Conservation (phyloP, 2,888 invertebrate genomes). For the Drosophila greeni region DNA sequence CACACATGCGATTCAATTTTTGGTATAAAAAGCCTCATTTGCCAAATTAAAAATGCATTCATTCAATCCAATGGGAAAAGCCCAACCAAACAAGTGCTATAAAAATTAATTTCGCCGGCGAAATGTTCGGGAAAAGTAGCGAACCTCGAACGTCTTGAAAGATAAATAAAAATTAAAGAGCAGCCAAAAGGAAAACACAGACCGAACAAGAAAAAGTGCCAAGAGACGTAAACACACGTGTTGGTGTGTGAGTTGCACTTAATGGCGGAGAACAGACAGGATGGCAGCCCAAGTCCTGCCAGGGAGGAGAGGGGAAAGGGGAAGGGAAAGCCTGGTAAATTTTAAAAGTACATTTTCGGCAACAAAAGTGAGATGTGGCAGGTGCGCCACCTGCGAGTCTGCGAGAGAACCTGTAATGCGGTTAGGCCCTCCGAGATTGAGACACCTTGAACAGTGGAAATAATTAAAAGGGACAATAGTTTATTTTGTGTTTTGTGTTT, state of each 20-base stretch:
- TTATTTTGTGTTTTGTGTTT: not conserved
- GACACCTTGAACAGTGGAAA: not conserved
- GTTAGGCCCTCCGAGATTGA: not conserved
- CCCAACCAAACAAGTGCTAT: conserved; percentile 28
- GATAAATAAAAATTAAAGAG: conserved; percentile 21
- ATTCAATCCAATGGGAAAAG: conserved; percentile 19
- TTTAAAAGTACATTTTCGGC: conserved; percentile 10
- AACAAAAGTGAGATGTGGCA: conserved; percentile 10
- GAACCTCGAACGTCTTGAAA: conserved; percentile 8
- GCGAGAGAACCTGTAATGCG: not conserved
- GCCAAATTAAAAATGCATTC: conserved; percentile 55
- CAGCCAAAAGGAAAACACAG: conserved; percentile 7
- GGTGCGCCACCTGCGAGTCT: not conserved
- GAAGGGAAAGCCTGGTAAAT: not conserved
- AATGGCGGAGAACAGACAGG: conserved; percentile 10
- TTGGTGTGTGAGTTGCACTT: conserved; percentile 18
- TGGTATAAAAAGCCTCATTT: conserved; percentile 54
- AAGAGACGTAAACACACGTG: conserved; percentile 1
- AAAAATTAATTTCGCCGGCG: conserved; percentile 42
- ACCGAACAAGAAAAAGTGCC: not conserved
- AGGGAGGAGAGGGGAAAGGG: no score
- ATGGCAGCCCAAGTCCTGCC: not conserved
- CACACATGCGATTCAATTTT: conserved; percentile 21
- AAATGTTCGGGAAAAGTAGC: conserved; percentile 3
- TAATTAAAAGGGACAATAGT: not conserved